Conservation (phyloP, 2,797 vertebrate genomes). For the Periparus ater region DNA sequence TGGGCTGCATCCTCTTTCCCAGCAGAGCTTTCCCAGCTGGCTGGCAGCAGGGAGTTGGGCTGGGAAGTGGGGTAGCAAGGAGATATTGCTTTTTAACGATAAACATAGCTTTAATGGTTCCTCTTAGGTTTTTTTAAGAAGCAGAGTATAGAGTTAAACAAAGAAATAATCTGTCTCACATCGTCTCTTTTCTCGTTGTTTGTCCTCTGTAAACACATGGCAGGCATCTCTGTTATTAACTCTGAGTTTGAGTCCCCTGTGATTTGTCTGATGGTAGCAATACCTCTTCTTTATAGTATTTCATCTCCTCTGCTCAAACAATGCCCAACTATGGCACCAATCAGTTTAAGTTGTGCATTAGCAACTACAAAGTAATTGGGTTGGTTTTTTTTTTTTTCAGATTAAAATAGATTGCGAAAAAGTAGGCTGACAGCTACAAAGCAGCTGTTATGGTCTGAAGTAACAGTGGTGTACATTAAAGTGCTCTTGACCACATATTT, state of each 20-base stretch:
- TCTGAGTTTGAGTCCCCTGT: background rate
- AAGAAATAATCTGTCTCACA: background rate
- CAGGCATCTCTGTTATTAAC: background rate
- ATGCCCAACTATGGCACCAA: background rate
- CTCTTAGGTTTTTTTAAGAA: background rate
- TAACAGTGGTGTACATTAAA: background rate
- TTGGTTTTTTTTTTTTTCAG: background rate
- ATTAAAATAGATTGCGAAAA: background rate
- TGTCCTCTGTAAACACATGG: conserved; percentile 22
- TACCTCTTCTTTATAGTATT: background rate
- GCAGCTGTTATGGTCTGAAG: background rate
- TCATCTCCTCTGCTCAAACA: background rate
- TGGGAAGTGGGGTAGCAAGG: background rate
- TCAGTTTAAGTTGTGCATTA: background rate
- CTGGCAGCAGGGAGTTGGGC: background rate
- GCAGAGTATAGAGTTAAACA: background rate
- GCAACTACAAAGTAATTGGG: background rate
- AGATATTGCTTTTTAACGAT: background rate
- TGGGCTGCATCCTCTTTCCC: background rate
- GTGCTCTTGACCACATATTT: background rate
- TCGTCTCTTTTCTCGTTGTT: background rate
- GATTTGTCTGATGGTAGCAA: background rate
- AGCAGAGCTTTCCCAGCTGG: background rate
- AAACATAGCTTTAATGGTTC: background rate
- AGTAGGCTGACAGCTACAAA: background rate